Base-by-base conservation (phyloP, 2,888 invertebrate species). In the Corbicula japonica region DNA sequence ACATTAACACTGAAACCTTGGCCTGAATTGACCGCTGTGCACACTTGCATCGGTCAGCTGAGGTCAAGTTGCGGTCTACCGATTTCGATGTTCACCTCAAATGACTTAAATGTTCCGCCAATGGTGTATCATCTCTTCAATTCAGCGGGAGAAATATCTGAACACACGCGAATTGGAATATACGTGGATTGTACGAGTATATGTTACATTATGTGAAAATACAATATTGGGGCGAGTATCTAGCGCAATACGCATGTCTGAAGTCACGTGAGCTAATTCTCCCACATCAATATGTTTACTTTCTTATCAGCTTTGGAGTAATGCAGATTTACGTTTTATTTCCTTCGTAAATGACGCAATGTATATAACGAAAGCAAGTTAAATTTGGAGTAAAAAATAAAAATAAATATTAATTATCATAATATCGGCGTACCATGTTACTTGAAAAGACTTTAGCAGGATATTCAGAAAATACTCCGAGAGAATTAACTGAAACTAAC, bases 51-150 rank as follows among this genome's bases (percentile, higher is more conserved):
- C 70, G 78, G 82, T 82, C 82, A 82, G 63, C 46, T 79, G 32
- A 82, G 82, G 82, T 82, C 82, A 82, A 66, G n/a, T 56, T 61
- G 82, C 73, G 82, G 82, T 79, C 76, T 81, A 65, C 60, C 52
- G 69, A 62, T 23, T 35, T 35, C 60, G 54, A 28, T 56, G 52
- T 76, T 82, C 62, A 79, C 82, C 78, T 82, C 63, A 82, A 69
- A 76, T 79, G 82, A 82, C 80, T 75, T 70, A 26, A 46, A 44
- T 41, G 54, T 32, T 34, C n/a, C 50, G 38, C 46, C 26, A 23
- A 21, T 50, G 8, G 21, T n/a, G 50, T 50, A 12, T 41, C n/a
- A n/a, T n/a, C n/a, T n/a, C n/a, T 12, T 18, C 10, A 18, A 41
- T 52, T 52, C 4, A 52, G 52, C 52, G 52, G 52, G 52, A 52